Evolutionary conservation across 1,140 invertebrate species (phyloP).

Genomic region (Asbolus verrucosus): DNA sequence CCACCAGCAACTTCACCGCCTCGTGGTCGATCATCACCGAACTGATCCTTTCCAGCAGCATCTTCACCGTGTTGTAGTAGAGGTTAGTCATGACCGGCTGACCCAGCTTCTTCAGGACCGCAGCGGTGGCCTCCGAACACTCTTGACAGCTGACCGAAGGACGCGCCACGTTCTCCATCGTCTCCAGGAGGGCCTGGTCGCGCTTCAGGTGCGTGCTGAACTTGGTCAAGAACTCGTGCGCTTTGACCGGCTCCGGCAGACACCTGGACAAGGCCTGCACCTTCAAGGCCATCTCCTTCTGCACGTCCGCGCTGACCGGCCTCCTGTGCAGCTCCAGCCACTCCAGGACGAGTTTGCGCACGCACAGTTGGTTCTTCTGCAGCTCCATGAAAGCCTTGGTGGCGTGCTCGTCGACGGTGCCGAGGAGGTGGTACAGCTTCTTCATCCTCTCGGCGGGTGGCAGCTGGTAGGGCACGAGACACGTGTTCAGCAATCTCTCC

Average conservation of each 20-base stretch:
- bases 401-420: conserved; percentile 94
- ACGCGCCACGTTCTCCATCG: conserved; percentile 88
- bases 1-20: conserved; percentile 80
- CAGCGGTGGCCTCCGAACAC: conserved; percentile 85
- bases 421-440: conserved; percentile 91
- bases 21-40: conserved; percentile 95
- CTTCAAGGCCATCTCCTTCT: conserved; percentile 73
- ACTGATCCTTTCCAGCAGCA: conserved; percentile 92
- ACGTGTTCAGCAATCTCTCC: conserved; percentile 95
- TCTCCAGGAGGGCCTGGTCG: conserved; percentile 81
- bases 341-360: conserved; percentile 85
- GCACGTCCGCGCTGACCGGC: conserved; percentile 73
- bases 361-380: conserved; percentile 90
- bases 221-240: conserved; percentile 90
- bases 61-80: conserved; percentile 94
- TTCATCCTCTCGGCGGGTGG: conserved; percentile 92
- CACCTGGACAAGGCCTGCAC: conserved; percentile 60
- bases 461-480: conserved; percentile 93
- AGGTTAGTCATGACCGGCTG: conserved; percentile 94
- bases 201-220: conserved; percentile 86
- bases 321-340: conserved; percentile 86
- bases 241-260: conserved; percentile 93
- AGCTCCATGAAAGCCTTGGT: conserved; percentile 96
- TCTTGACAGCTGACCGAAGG: conserved; percentile 91
- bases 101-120: conserved; percentile 93